Evolutionary conservation across 2,797 vertebrate species (phyloP).

Genomic region (Semotilus atromaculatus): DNA sequence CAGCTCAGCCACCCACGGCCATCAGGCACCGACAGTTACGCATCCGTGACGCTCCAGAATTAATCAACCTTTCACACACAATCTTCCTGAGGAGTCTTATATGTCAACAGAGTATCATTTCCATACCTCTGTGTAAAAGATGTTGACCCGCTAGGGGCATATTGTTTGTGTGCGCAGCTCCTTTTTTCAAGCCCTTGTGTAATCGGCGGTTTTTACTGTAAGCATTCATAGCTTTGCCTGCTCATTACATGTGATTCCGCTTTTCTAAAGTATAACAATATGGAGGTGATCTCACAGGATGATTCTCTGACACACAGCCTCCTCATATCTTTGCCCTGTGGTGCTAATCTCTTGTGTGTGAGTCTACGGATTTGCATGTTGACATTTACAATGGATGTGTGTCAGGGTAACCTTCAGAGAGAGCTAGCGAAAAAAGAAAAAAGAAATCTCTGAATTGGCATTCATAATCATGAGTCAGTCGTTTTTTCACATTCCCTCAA

Average conservation of each 20-base stretch:
- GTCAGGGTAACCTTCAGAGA: slow-evolving; percentile 53
- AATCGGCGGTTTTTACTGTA: neutral
- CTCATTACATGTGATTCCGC: neutral
- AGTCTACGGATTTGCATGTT: slow-evolving; percentile 45
- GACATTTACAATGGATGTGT: slow-evolving; percentile 55
- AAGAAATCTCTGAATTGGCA: slow-evolving; percentile 44
- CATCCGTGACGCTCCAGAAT: slow-evolving; percentile 47
- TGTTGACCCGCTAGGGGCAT: slow-evolving; percentile 6
- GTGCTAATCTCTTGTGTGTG: slow-evolving; percentile 44
- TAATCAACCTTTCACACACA: slow-evolving; percentile 53
- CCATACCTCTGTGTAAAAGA: slow-evolving; percentile 11
- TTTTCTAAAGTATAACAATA: slow-evolving; percentile 44
- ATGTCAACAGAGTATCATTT: slow-evolving; percentile 31
- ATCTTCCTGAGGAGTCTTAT: neutral
- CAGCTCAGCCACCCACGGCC: slow-evolving; percentile 56
- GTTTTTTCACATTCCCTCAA: slow-evolving; percentile 17
- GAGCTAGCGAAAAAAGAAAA: slow-evolving; percentile 22
- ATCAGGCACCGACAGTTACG: slow-evolving; percentile 15
- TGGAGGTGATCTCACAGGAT: slow-evolving; percentile 12
- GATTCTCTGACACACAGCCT: slow-evolving; percentile 20
- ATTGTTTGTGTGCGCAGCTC: slow-evolving; percentile 25
- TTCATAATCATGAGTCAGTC: slow-evolving; percentile 40
- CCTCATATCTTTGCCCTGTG: slow-evolving; percentile 36
- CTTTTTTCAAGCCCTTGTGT: neutral
- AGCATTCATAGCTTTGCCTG: slow-evolving; percentile 21